Evolutionary conservation across 2,888 invertebrate species (phyloP).

Genomic region (Folsomia candida): DNA sequence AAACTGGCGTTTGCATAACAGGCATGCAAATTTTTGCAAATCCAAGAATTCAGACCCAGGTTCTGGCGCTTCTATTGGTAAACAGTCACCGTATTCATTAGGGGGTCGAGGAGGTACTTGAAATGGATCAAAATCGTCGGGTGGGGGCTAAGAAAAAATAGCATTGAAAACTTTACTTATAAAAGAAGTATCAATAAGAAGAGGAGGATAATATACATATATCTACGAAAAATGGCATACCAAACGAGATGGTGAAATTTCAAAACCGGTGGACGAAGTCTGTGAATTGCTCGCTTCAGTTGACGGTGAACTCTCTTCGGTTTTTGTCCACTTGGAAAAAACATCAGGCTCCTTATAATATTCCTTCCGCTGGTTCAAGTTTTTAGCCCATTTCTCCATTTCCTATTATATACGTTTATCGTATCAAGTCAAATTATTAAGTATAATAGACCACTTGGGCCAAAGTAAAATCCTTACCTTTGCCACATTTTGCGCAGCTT

Average conservation of each 20-base stretch:
- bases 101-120: neutral
- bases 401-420: conserved; percentile 60
- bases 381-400: conserved; percentile 94
- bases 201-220: no score
- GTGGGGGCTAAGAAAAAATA: no score
- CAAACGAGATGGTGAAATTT: no score
- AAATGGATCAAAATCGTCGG: neutral
- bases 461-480: conserved; percentile 60
- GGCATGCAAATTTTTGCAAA: conserved; percentile 84
- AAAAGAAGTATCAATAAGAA: no score
- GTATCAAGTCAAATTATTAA: neutral
- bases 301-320: neutral
- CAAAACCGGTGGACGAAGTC: no score
- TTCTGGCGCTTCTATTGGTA: neutral
- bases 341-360: neutral
- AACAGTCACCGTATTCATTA: neutral
- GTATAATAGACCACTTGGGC: no score
- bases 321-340: neutral
- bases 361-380: conserved; percentile 70
- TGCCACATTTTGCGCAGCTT: conserved; percentile 95
- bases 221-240: neutral
- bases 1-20: conserved; percentile 93
- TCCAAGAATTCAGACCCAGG: conserved; percentile 60
- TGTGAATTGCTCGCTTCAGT: no score
- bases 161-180: no score